phyloP scores from a whole-genome alignment of 2,113 vertebrate species.

The Cyanoderma ruficeps region DNA sequence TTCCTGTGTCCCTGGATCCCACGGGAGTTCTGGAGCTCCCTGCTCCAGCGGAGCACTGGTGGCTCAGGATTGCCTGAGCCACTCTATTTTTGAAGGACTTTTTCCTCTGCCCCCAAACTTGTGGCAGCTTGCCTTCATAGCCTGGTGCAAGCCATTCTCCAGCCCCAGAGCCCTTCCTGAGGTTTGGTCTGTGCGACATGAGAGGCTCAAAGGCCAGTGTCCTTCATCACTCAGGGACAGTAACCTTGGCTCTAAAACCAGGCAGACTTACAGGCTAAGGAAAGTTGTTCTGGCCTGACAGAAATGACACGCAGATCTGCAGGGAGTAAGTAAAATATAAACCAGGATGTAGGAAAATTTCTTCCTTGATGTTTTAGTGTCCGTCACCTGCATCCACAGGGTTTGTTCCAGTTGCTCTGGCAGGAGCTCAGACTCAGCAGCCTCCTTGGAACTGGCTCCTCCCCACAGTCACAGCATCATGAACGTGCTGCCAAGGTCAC shows the following conservation, averaged over 20 bases:
- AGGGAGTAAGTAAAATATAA: neutral
- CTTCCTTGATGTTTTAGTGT: neutral
- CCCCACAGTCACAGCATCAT: neutral
- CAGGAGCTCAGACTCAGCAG: neutral
- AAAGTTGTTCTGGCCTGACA: neutral
- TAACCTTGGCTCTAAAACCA: neutral
- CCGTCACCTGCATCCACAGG: neutral
- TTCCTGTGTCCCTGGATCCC: neutral
- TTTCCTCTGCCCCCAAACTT: neutral
- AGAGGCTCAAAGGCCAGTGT: neutral
- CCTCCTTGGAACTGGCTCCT: neutral
- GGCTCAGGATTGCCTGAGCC: neutral
- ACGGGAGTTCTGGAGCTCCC: no score
- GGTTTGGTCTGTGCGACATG: neutral
- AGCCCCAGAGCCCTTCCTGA: neutral
- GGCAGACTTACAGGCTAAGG: neutral
- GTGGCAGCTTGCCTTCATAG: rapidly evolving
- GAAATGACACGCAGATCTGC: neutral
- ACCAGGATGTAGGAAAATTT: neutral
- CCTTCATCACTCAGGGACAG: neutral
- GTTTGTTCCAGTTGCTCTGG: neutral
- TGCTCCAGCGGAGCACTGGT: rapidly evolving
- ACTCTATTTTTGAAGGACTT: neutral
- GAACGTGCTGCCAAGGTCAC: neutral
- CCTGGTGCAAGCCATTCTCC: neutral